Base-by-base conservation (phyloP, 2,888 invertebrate genomes). In the Acleris emargana region DNA sequence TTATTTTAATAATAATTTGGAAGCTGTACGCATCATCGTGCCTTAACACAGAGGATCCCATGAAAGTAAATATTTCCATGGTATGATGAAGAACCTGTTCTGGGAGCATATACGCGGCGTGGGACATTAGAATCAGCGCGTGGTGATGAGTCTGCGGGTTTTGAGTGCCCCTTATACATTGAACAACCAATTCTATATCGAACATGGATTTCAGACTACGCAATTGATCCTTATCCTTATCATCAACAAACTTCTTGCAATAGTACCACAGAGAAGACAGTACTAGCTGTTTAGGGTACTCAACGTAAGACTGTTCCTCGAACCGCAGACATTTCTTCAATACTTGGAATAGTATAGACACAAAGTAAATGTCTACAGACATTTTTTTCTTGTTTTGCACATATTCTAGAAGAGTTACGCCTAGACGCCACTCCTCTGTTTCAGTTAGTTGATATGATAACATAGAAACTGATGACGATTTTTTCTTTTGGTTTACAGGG, bases 71-170 rank as follows among this genome's bases (percentile, higher is more conserved):
- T 74, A 99, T 97, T 22, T 98, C 96, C 95, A 99, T 98, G 4
- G 99, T 96, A 77, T 99, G 97, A 79, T 97, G 96, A 17, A 99
- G 89, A 0, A 99, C 97, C 87, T 96, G 95, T 67, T 96, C 95
- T 0, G 98, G 98, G 64, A 96, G 93, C 77, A 97, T 93, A 32
- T 93, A 93, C 0, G 98, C 97, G 16, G 96, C 95, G 64, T 96
- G 94, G 0, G 97, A 95, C 2, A 99, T 91, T 1, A 99, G 93
- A 38, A 98, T 93, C 62, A 99, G 89, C 0, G 99, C 98, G 76
- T 98, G 97, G 76, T 99, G 97, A 79, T 99, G 99, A 0, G 99
- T 98, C 87, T 99, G 98, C 0, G 98, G 98, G 86, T 98, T 98
- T 78, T 96, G 96, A 0, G 98, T 97, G 3, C 96, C 95, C 71